phyloP scores from a whole-genome alignment of 2,113 vertebrate genomes.

The Stegostoma tigrinum region DNA sequence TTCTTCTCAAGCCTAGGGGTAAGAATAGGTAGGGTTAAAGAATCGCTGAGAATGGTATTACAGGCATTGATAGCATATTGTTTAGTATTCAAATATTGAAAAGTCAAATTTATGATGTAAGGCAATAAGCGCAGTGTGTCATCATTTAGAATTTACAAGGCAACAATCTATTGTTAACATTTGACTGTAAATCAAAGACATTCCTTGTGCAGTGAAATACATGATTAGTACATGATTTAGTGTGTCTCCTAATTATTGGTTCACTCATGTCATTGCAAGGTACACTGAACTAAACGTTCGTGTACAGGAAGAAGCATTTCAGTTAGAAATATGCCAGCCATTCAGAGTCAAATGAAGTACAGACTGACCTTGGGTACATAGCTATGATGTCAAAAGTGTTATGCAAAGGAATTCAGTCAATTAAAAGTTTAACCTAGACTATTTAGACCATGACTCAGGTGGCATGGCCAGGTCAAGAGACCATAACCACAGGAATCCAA shows the following conservation, averaged over 20 bases:
- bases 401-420: neutral
- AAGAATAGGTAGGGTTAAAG: neutral
- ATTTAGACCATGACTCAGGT: slow-evolving; percentile 38
- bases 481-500: slow-evolving; percentile 51
- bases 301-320: neutral
- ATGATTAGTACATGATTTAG: neutral
- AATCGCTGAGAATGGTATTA: neutral
- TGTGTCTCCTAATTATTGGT: neutral
- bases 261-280: neutral
- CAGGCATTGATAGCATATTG: neutral
- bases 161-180: neutral
- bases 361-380: neutral
- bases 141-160: neutral
- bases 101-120: neutral
- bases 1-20: neutral
- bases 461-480: slow-evolving; percentile 46
- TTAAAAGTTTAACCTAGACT: neutral
- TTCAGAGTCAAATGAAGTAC: neutral
- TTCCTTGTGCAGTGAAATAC: neutral
- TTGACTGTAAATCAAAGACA: neutral
- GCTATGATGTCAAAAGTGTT: neutral
- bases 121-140: neutral
- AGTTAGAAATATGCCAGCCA: neutral
- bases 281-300: neutral
- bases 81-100: neutral